Evolutionary conservation across 2,888 invertebrate genomes (phyloP).

Genomic region (Zelleria hepariella): DNA sequence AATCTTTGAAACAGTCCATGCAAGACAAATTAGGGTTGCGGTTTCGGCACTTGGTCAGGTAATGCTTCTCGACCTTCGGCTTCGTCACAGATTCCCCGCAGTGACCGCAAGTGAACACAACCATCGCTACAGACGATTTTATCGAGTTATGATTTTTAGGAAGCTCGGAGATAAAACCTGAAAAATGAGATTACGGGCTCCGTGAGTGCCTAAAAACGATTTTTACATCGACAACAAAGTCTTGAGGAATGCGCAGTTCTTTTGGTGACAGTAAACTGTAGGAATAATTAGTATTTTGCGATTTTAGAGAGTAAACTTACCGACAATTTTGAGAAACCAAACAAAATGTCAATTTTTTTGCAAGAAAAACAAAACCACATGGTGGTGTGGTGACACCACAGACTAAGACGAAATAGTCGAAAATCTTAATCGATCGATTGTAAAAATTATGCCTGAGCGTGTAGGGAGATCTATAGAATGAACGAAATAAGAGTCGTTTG

Average conservation of each 20-base stretch:
- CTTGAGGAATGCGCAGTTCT: not conserved
- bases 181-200: not conserved
- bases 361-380: not conserved
- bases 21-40: constrained; percentile 83
- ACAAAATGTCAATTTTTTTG: not conserved
- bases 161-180: not conserved
- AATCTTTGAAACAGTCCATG: constrained; percentile 95
- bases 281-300: not conserved
- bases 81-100: constrained; percentile 95
- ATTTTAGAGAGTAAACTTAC: not conserved
- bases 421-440: not conserved
- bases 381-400: not conserved
- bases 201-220: not conserved
- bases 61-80: constrained; percentile 92
- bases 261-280: not conserved
- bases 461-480: not conserved
- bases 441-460: not conserved
- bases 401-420: not conserved
- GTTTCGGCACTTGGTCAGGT: constrained; percentile 79
- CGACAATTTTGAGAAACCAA: not conserved
- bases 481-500: not conserved
- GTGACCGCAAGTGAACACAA: constrained; percentile 92
- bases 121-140: constrained; percentile 73
- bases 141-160: not conserved
- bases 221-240: not conserved